Percentiles rank a stretch among this genome's conserved stretches.
Evolutionary conservation across 1,140 invertebrate genomes (phyloP).

Genomic region (Macrosteles quadrilineatus): DNA sequence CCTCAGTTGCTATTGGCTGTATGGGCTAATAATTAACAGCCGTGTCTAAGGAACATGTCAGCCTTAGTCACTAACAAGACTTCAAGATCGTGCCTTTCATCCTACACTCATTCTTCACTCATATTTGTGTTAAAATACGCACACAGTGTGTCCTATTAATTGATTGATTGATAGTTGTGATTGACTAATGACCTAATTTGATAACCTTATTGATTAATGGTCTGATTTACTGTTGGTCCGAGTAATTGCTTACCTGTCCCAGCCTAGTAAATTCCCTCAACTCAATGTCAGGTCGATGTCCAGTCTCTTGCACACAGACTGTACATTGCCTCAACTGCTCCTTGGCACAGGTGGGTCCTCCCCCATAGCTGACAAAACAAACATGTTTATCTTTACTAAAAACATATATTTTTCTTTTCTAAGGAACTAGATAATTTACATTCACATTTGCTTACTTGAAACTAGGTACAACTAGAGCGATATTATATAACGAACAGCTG

Average conservation of each 20-base stretch:
- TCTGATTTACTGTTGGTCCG: not conserved
- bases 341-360: slow-evolving; percentile 36
- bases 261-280: slow-evolving; percentile 31
- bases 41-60: too few relatives aligned
- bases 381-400: too few relatives aligned
- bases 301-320: slow-evolving; percentile 24
- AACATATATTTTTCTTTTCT: too few relatives aligned
- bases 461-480: too few relatives aligned
- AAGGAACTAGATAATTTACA: too few relatives aligned
- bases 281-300: slow-evolving; percentile 21
- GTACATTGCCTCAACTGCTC: slow-evolving; percentile 62
- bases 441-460: too few relatives aligned
- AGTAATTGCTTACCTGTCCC: not conserved
- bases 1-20: too few relatives aligned
- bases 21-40: too few relatives aligned
- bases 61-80: too few relatives aligned
- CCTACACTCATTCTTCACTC: too few relatives aligned
- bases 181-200: not conserved
- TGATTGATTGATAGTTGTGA: not conserved
- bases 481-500: too few relatives aligned
- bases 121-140: not conserved
- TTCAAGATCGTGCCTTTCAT: too few relatives aligned
- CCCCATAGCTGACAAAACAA: slow-evolving; percentile 35
- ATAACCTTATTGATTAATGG: not conserved
- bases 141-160: not conserved